Percentiles rank a stretch among this genome's conserved stretches.
These are phyloP conservation scores for Coboldia fuscipes DNA, from an alignment of 1,140 invertebrate genomes.

Conservation along the genomic window DNA sequence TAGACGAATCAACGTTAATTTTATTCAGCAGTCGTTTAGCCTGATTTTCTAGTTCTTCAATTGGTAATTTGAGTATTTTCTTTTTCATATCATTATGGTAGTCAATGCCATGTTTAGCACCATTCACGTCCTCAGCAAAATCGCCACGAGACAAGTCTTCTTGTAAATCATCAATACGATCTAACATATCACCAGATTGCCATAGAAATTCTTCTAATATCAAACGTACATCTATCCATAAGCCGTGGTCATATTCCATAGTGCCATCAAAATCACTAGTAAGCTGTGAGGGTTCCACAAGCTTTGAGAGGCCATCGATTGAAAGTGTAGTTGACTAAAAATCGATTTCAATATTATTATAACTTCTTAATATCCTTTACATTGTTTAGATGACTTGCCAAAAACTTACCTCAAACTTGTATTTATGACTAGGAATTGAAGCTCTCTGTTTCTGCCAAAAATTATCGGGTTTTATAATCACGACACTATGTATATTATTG, in stretches of 20 bases:
- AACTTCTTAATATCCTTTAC: background rate
- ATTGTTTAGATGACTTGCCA: background rate
- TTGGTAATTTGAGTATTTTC: slow-evolving; percentile 77
- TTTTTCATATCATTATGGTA: slow-evolving; percentile 87
- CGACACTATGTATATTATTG: slow-evolving; percentile 66
- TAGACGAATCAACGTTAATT: slow-evolving; percentile 10
- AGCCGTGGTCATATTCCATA: slow-evolving; percentile 82
- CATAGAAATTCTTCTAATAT: slow-evolving; percentile 88
- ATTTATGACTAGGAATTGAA: slow-evolving; percentile 89
- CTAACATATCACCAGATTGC: slow-evolving; percentile 80
- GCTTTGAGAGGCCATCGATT: slow-evolving; percentile 78
- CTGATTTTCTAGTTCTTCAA: slow-evolving; percentile 72
- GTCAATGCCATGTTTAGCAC: slow-evolving; percentile 77
- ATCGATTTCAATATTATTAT: slow-evolving; percentile 8
- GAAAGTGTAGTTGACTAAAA: slow-evolving; percentile 89
- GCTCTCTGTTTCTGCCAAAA: slow-evolving; percentile 99
- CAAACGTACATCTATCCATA: slow-evolving; percentile 88
- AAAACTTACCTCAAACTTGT: slow-evolving; percentile 83
- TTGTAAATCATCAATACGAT: slow-evolving; percentile 74
- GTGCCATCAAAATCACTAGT: slow-evolving; percentile 86
- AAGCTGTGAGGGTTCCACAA: slow-evolving; percentile 77
- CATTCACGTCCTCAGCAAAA: slow-evolving; percentile 77
- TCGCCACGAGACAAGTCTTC: slow-evolving; percentile 78
- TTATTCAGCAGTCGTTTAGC: slow-evolving; percentile 23
- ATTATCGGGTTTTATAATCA: slow-evolving; percentile 96